Percentiles rank a stretch among this genome's conserved stretches.
Evolutionary conservation across 2,797 vertebrate genomes (phyloP).

Genomic region (Sebastes vulpes): DNA sequence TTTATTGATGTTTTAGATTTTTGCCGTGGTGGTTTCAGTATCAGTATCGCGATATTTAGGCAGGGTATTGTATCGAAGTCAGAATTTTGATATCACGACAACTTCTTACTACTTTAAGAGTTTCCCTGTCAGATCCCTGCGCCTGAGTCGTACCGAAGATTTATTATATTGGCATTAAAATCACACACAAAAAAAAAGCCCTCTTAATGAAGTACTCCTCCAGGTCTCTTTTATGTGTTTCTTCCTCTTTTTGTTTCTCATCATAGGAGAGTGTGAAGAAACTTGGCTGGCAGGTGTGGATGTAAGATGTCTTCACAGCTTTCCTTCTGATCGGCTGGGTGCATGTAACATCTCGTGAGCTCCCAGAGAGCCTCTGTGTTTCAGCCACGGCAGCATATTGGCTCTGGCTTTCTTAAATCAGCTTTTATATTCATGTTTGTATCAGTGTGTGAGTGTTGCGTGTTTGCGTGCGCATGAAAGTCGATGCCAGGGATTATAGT

Average conservation of each 20-base stretch:
- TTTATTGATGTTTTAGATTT: too few species aligned
- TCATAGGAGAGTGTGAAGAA: not conserved
- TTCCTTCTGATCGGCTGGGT: slow-evolving; percentile 5
- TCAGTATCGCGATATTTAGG: too few species aligned
- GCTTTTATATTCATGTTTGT: slow-evolving; percentile 42
- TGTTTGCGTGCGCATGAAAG: slow-evolving; percentile 8
- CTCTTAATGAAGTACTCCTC: not conserved
- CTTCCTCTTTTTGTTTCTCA: not conserved
- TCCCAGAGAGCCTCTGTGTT: slow-evolving; percentile 31
- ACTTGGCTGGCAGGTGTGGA: not conserved
- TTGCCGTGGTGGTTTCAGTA: too few species aligned
- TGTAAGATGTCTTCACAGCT: not conserved
- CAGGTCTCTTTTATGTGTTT: not conserved
- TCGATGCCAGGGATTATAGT: slow-evolving; percentile 48
- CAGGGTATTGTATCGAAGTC: too few species aligned
- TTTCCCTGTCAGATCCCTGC: slow-evolving; percentile 3
- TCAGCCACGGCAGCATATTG: slow-evolving; percentile 18
- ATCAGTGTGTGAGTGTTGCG: slow-evolving; percentile 2
- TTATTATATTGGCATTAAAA: slow-evolving; percentile 16
- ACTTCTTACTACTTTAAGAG: not conserved
- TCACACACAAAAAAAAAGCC: not conserved
- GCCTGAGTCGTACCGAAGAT: slow-evolving; percentile 26
- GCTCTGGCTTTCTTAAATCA: slow-evolving; percentile 17
- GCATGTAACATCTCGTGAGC: slow-evolving; percentile 1
- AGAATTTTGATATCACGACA: too few species aligned